Evolutionary conservation across 2,113 vertebrate species (phyloP), one percentile per base, ranked within the genome.

Genomic region (Symphodus melops): DNA sequence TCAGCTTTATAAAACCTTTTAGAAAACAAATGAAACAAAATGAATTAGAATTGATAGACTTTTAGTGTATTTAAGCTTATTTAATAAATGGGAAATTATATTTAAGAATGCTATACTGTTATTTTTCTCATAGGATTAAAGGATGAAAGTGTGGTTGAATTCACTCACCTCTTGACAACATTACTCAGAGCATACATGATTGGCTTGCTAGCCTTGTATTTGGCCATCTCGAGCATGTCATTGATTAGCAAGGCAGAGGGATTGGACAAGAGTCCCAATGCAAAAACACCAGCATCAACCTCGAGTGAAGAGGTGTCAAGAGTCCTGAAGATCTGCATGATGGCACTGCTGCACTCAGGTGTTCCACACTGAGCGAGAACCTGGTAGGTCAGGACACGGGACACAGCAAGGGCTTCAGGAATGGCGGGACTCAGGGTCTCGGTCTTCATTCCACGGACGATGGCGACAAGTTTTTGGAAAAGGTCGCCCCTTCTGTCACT

Each of bases 291-390:
- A 0, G 93, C 83, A 48, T 98, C 98, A 55, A 93, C 89, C 75
- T 97, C 77, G 0, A 95, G 10, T 0, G 94, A 90, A 21, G 93
- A 86, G 25, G 76, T 75, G 0, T 92, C 88, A 23, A 93, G 92
- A 9, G 71, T 94, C 72, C 94, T 94, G 77, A 98, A 88, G 81
- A 96, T 93, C 70, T 94, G 94, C 88, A 98, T 94, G 86, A 98
- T 91, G 57, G 90, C 93, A 51, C 94, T 92, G 61, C 94, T 97
- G 88, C 96, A 99, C 79, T 96, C 96, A 16, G 95, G 93, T 39
- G 96, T 97, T 55, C 98, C 98, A 0, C 97, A 99, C 89, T 99
- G 97, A 60, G 89, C 84, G 88, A 99, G 89, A 42, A 95, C 95
- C 93, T 99, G 97, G 54, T 96, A 69, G 17, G 95, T 96, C 83